Evolutionary conservation across 1,140 invertebrate species (phyloP), one percentile per base, ranked within the genome.

Genomic region (Leucophenga varia): DNA sequence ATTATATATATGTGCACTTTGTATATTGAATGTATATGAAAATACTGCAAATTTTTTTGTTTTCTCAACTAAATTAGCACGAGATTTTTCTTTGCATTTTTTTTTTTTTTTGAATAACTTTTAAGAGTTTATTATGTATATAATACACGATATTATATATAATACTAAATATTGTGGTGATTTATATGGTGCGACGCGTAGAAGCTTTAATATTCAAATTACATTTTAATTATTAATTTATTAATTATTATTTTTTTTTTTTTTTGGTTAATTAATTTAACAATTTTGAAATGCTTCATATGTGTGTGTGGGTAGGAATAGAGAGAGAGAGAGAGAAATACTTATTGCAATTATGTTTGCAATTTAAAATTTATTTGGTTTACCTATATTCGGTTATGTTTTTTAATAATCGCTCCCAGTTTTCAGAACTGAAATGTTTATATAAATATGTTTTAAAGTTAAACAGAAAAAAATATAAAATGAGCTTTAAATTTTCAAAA

Each of bases 371-470:
- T 30, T 19, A 36, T 44, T 30, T 19, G 32, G 13, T 69, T 75
- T 75, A 75, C 72, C 72, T 75, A 75, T 74, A 74, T 74, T 75
- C 72, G 61, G 64, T 70, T 70, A 75, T 72, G 69, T 74, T 75
- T 67, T 75, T 75, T 68, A 75, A 70, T 67, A 75, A 73, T 75
- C 73, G 73, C 72, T 75, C 73, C 73, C 73, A 75, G 67, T 75
- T 75, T 63, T 75, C 73, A 54, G 69, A 74, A 74, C 72, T 74
- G 70, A 69, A 74, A 67, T 68, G 64, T 68, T 65, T 67, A 59
- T 35, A 67, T 68, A 67, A 68, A 65, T 63, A 34, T 34, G 32
- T 34, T n/a, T 34, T 34, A n/a, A 7, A 67, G 57, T 57, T 57
- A 57, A 57, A 43, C 59, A 67, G 61, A 43, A 63, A 57, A 59